phyloP scores from a whole-genome alignment of 2,797 vertebrate genomes.

The Eupleurogrammus muticus region DNA sequence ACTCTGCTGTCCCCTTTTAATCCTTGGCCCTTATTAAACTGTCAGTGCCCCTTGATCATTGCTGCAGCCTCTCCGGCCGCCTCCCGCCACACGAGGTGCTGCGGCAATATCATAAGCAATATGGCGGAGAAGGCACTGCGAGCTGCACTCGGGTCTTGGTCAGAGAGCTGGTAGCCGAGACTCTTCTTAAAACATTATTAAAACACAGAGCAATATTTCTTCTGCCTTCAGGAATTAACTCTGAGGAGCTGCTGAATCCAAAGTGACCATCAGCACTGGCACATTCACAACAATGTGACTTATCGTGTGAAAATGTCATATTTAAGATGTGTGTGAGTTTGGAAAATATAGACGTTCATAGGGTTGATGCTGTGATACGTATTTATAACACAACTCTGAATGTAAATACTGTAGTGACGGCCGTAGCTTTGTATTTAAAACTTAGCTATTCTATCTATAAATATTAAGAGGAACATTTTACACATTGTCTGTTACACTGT shows the following conservation, averaged over 20 bases:
- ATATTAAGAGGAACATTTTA: conserved; percentile 49
- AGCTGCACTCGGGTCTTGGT: too few species aligned
- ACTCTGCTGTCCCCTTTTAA: conserved; percentile 18
- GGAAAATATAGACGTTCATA: conserved; percentile 54
- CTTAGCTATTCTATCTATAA: conserved; percentile 29
- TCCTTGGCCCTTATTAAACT: conserved; percentile 43
- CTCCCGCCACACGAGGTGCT: conserved; percentile 13
- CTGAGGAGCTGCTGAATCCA: conserved; percentile 16
- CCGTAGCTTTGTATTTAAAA: conserved; percentile 59
- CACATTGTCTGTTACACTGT: conserved; percentile 42
- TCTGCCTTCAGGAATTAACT: conserved; percentile 38
- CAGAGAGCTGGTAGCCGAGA: background rate
- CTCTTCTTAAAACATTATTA: conserved; percentile 18
- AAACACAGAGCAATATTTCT: conserved; percentile 66
- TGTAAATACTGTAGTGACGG: conserved; percentile 65
- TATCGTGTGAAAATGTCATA: conserved; percentile 36
- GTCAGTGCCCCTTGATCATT: conserved; percentile 28
- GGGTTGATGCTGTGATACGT: conserved; percentile 59
- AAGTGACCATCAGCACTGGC: conserved; percentile 24
- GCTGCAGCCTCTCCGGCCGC: background rate
- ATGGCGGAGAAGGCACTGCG: conserved; percentile 38
- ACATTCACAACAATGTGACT: conserved; percentile 37
- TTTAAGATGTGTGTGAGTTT: conserved; percentile 58
- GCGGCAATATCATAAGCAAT: conserved; percentile 61
- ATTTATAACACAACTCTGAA: conserved; percentile 68